These are phyloP conservation scores for Meloe dianella DNA, from an alignment of 2,888 invertebrate genomes.

Conservation along the genomic window DNA sequence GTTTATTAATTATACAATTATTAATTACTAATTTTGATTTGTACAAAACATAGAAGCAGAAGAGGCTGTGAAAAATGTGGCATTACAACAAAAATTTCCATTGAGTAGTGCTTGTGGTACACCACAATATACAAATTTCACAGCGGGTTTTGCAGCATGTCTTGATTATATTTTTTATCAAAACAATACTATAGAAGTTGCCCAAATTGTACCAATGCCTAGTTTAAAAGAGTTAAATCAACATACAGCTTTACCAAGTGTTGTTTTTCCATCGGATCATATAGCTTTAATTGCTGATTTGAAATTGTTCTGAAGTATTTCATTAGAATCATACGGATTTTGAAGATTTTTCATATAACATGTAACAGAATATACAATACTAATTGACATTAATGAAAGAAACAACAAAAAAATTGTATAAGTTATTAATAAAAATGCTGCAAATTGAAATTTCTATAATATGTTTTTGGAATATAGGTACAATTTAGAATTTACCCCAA, in stretches of 20 bases:
- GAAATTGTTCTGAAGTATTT: conserved; percentile 57
- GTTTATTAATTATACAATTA: neutral
- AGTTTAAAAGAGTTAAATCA: conserved; percentile 75
- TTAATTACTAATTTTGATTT: neutral
- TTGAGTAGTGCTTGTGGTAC: conserved; percentile 85
- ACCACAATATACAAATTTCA: conserved; percentile 86
- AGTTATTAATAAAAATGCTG: conserved; percentile 12
- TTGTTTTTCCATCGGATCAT: conserved; percentile 93
- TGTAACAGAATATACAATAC: neutral
- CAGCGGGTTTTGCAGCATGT: conserved; percentile 81
- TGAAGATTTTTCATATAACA: neutral
- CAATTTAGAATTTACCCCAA: conserved; percentile 16
- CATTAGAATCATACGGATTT: neutral
- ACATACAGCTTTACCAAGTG: conserved; percentile 83
- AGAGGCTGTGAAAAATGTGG: conserved; percentile 70
- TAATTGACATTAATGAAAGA: neutral
- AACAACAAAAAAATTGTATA: conserved; percentile 16
- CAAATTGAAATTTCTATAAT: neutral
- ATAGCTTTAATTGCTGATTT: conserved; percentile 87
- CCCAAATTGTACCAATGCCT: conserved; percentile 81
- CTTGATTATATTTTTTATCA: conserved; percentile 93
- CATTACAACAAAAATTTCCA: conserved; percentile 69
- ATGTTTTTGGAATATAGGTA: too few species aligned
- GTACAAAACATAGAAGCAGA: conserved; percentile 62
- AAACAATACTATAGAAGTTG: conserved; percentile 66